These are phyloP conservation scores for Drosophila emarginata DNA, from an alignment of 2,888 invertebrate genomes.

Conservation along the genomic window DNA sequence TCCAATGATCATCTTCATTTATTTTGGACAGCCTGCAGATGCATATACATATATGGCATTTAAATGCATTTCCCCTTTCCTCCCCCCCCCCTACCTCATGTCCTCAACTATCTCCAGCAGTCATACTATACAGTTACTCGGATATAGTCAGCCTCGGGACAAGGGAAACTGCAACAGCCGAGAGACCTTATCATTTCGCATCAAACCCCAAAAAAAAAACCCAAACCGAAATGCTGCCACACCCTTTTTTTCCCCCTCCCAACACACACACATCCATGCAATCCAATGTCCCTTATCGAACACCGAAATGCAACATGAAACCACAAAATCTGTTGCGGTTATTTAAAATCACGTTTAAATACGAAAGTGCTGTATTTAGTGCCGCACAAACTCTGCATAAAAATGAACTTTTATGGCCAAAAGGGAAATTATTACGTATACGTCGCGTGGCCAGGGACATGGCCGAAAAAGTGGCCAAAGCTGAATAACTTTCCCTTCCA, in stretches of 20 bases:
- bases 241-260: neutral
- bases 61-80: slow-evolving; percentile 45
- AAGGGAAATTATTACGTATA: slow-evolving; percentile 64
- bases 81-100: too few species aligned
- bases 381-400: slow-evolving; percentile 39
- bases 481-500: slow-evolving; percentile 26
- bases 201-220: slow-evolving; percentile 3
- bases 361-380: slow-evolving; percentile 35
- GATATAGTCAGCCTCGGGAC: slow-evolving; percentile 12
- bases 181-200: slow-evolving; percentile 32
- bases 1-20: neutral
- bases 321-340: slow-evolving; percentile 73
- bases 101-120: too few species aligned
- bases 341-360: slow-evolving; percentile 74
- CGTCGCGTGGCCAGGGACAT: slow-evolving; percentile 40
- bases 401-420: slow-evolving; percentile 64
- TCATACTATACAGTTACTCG: neutral
- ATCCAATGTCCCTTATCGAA: slow-evolving; percentile 60
- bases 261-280: neutral
- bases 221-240: neutral
- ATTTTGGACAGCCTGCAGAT: slow-evolving; percentile 7
- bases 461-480: slow-evolving; percentile 26
- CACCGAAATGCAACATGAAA: slow-evolving; percentile 66
- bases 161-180: neutral
- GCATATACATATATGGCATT: slow-evolving; percentile 43